phyloP scores from a whole-genome alignment of 2,113 vertebrate genomes.

The Syngnathus scovelli region DNA sequence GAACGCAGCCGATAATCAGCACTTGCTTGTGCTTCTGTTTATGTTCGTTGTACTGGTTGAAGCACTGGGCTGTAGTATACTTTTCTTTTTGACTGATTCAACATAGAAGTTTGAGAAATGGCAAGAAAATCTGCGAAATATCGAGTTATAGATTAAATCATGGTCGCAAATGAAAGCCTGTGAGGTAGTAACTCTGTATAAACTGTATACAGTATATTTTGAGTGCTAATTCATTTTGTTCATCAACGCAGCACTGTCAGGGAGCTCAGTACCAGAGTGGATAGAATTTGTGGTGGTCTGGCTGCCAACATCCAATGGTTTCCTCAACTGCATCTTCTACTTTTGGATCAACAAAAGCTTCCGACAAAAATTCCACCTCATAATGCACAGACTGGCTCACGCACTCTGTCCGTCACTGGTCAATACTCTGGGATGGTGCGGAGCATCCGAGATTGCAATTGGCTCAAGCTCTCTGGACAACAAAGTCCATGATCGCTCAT shows the following conservation, averaged over 20 bases:
- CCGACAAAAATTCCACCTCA: constrained; percentile 70
- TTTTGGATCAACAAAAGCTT: constrained; percentile 82
- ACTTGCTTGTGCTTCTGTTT: no score
- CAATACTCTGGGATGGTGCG: constrained; percentile 25
- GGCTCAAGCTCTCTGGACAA: constrained; percentile 51
- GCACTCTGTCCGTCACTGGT: constrained; percentile 48
- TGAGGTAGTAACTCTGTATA: neutral
- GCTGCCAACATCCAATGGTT: constrained; percentile 80
- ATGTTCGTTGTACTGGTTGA: no score
- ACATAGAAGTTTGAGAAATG: no score
- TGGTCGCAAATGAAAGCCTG: no score
- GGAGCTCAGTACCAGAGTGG: constrained; percentile 72
- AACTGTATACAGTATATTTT: neutral
- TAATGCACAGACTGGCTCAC: constrained; percentile 55
- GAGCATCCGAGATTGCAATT: constrained; percentile 19
- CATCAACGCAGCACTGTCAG: constrained; percentile 68
- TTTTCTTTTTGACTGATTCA: no score
- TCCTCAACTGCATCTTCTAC: constrained; percentile 85
- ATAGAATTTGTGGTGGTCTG: constrained; percentile 80
- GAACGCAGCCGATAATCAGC: no score
- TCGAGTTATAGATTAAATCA: no score
- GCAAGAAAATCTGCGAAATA: no score
- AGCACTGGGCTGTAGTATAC: no score
- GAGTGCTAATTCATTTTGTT: constrained; percentile 5
- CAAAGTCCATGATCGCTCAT: constrained; percentile 61